A percentile compares a stretch with the other conserved stretches of the same genome.
Evolutionary conservation across 2,797 vertebrate species (phyloP).

Genomic region (Scleropages formosus): DNA sequence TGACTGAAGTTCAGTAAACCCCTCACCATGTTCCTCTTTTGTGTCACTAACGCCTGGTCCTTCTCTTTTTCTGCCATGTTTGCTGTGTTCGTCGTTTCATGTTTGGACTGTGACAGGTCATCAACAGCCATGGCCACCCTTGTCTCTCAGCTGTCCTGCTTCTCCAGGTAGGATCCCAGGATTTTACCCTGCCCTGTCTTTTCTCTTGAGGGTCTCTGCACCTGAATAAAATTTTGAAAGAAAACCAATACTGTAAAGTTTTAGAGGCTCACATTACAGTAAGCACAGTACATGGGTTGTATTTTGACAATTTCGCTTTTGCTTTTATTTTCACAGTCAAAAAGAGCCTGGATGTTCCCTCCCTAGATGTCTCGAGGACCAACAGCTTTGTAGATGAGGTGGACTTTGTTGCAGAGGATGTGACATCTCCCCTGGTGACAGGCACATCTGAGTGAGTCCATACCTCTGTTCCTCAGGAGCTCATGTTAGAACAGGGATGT

Average conservation of each 20-base stretch:
- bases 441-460: slow-evolving; percentile 44
- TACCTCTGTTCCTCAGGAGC: not conserved
- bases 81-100: slow-evolving; percentile 36
- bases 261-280: no score
- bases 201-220: no score
- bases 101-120: slow-evolving; percentile 54
- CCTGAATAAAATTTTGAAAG: no score
- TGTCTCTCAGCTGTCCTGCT: slow-evolving; percentile 63
- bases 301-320: not conserved
- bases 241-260: no score
- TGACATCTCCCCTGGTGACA: slow-evolving; percentile 64
- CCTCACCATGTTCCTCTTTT: slow-evolving; percentile 43
- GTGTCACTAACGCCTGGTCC: not conserved
- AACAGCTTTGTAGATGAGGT: slow-evolving; percentile 78
- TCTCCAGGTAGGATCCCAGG: slow-evolving; percentile 66
- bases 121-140: slow-evolving; percentile 72
- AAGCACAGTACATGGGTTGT: not conserved
- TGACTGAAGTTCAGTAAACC: no score
- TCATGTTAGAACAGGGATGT: not conserved
- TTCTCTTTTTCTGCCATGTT: slow-evolving; percentile 37
- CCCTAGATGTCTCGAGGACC: slow-evolving; percentile 67
- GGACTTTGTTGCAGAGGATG: slow-evolving; percentile 73
- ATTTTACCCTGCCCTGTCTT: no score
- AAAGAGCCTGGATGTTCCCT: slow-evolving; percentile 52
- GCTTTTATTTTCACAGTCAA: slow-evolving; percentile 53